Conservation (phyloP, 2,888 invertebrate genomes). For the Glaucopsyche alexis region DNA sequence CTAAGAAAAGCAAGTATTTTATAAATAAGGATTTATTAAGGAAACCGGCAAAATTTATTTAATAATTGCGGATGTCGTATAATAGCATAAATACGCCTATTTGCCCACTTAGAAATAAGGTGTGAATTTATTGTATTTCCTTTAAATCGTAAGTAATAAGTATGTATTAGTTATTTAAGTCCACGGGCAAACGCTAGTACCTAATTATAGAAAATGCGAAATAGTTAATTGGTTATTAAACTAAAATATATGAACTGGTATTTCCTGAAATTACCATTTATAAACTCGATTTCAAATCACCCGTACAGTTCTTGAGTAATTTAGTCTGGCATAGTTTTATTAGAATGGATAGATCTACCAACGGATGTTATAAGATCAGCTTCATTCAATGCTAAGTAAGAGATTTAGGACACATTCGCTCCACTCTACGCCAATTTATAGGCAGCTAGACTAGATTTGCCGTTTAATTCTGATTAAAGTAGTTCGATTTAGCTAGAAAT, state of each 20-base stretch:
- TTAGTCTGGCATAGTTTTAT: slow-evolving; percentile 6
- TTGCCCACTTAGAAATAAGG: too few relatives aligned
- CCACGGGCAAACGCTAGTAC: neutral
- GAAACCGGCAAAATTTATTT: too few relatives aligned
- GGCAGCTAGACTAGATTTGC: slow-evolving; percentile 10
- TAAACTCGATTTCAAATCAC: neutral
- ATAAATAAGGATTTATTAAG: too few relatives aligned
- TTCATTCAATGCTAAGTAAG: slow-evolving; percentile 46
- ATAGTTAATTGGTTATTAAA: neutral
- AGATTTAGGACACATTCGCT: slow-evolving; percentile 54
- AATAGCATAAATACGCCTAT: too few relatives aligned
- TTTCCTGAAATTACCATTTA: neutral
- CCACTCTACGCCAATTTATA: slow-evolving; percentile 47
- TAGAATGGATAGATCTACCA: neutral
- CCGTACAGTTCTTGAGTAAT: neutral
- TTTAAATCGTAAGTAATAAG: neutral
- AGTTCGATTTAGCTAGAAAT: too few relatives aligned
- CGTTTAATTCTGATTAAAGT: too few relatives aligned
- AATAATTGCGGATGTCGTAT: too few relatives aligned
- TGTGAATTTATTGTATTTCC: neutral
- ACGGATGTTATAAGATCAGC: slow-evolving; percentile 18
- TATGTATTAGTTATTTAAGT: neutral
- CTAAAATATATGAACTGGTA: neutral
- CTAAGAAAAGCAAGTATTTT: too few relatives aligned
- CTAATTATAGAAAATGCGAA: neutral